Percentiles rank a stretch among this genome's conserved stretches.
Conservation (phyloP, 2,888 invertebrate species). For the Gibbula magus region DNA sequence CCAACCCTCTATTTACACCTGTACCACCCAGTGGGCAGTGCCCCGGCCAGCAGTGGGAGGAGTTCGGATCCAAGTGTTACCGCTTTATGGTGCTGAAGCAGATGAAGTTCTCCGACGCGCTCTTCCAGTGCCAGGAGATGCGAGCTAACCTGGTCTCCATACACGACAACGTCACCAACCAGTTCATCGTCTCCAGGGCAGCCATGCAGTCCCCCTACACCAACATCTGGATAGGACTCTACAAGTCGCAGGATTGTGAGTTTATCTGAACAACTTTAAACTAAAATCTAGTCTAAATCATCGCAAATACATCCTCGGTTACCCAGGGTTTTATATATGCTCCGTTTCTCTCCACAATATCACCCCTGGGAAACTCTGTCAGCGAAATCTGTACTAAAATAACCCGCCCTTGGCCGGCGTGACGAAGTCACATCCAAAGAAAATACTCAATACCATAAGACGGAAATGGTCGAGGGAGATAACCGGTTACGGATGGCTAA, state of each 20-base stretch:
- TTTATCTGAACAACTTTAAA: background rate
- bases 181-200: conserved; percentile 43
- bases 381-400: no score
- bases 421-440: no score
- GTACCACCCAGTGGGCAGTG: conserved; percentile 53
- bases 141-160: conserved; percentile 50
- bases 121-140: conserved; percentile 44
- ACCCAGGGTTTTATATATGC: no score
- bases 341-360: no score
- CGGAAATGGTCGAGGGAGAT: no score
- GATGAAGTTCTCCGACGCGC: conserved; percentile 47
- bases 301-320: no score
- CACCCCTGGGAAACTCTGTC: no score
- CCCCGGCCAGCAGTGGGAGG: conserved; percentile 42
- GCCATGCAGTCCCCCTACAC: conserved; percentile 31
- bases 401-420: no score
- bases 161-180: conserved; percentile 46
- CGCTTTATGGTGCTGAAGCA: conserved; percentile 38
- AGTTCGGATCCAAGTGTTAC: conserved; percentile 47
- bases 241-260: conserved; percentile 53
- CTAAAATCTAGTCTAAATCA: background rate
- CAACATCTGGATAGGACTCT: conserved; percentile 57
- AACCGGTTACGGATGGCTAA: no score
- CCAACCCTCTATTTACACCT: conserved; percentile 50
- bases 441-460: no score